phyloP scores from a whole-genome alignment of 2,888 invertebrate genomes.

The Cancer borealis region DNA sequence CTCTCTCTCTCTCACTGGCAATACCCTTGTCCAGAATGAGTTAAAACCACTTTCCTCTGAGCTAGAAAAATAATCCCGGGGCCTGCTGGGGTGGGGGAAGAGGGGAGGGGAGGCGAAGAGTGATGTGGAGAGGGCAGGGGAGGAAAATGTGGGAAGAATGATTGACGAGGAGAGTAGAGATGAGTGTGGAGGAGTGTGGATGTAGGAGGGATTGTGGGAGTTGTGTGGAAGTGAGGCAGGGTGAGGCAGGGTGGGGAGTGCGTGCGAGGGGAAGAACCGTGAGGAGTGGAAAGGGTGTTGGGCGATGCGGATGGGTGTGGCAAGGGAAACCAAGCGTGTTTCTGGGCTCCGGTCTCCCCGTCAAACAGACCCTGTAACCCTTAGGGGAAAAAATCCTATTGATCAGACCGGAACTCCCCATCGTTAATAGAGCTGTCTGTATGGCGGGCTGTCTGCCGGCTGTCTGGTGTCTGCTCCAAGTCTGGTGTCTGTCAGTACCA shows the following conservation, averaged over 20 bases:
- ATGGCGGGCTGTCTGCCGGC: constrained; percentile 11
- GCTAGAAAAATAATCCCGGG: background rate
- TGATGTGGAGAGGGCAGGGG: background rate
- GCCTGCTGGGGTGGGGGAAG: background rate
- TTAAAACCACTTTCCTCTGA: constrained; percentile 28
- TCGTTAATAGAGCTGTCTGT: constrained; percentile 33
- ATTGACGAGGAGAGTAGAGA: constrained; percentile 18
- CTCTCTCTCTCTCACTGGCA: background rate
- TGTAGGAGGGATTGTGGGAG: background rate
- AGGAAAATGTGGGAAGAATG: background rate
- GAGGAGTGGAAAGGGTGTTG: background rate
- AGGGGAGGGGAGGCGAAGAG: background rate
- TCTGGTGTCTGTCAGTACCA: background rate
- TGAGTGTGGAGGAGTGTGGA: background rate
- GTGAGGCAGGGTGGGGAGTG: background rate
- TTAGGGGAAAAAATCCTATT: constrained; percentile 37
- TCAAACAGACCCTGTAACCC: constrained; percentile 25
- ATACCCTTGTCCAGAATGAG: constrained; percentile 24
- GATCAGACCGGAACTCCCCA: constrained; percentile 34
- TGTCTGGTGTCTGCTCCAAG: constrained; percentile 2
- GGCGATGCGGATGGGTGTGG: background rate
- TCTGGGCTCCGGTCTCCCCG: background rate
- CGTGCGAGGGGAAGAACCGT: background rate
- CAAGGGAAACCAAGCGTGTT: constrained; percentile 39
- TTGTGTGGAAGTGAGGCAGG: background rate